A percentile compares a stretch with the other conserved stretches of the same genome.
phyloP scores from a whole-genome alignment of 2,797 vertebrate species.

The Sebastiscus tertius region DNA sequence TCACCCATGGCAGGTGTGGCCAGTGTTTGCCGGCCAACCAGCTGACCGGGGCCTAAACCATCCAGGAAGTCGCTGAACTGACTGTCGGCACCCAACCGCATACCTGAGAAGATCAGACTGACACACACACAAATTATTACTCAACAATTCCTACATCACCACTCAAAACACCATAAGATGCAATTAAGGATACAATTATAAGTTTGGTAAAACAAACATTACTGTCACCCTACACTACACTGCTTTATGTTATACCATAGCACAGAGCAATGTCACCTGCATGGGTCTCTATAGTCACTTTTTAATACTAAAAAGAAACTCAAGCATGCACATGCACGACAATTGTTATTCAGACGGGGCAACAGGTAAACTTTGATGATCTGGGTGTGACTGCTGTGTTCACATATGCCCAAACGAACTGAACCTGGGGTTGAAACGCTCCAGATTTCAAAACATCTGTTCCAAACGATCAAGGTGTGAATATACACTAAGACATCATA shows the following conservation, averaged over 20 bases:
- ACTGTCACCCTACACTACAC: neutral
- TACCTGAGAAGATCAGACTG: conserved; percentile 98
- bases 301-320: too few species aligned
- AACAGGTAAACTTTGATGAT: too few species aligned
- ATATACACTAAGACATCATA: too few species aligned
- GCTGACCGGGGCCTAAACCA: conserved; percentile 95
- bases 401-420: too few species aligned
- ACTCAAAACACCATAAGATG: neutral
- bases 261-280: neutral
- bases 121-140: too few species aligned
- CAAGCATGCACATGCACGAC: too few species aligned
- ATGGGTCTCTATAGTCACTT: neutral
- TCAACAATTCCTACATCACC: neutral
- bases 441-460: too few species aligned
- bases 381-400: too few species aligned
- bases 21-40: conserved; percentile 96
- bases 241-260: neutral
- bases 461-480: too few species aligned
- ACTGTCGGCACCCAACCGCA: conserved; percentile 94
- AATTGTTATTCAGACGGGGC: too few species aligned
- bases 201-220: neutral
- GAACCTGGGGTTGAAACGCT: too few species aligned
- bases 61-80: conserved; percentile 99
- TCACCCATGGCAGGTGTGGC: conserved; percentile 98
- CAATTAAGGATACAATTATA: too few species aligned